Conservation (phyloP, 2,113 vertebrate species). For the Anoura caudifer region DNA sequence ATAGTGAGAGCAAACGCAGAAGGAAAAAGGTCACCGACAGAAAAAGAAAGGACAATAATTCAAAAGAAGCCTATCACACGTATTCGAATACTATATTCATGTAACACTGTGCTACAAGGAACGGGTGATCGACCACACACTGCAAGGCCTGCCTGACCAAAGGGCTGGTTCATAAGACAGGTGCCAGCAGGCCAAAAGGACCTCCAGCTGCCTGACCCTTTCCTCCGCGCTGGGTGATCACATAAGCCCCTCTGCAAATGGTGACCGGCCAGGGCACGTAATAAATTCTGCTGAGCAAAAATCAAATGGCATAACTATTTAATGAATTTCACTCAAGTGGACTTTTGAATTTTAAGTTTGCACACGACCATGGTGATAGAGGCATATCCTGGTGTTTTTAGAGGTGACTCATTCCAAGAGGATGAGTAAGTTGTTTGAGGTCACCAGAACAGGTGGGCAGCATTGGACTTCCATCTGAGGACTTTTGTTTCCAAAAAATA, state of each 20-base stretch:
- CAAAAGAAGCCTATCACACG: not conserved
- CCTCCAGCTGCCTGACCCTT: not conserved
- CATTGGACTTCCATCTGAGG: not conserved
- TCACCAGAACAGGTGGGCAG: not conserved
- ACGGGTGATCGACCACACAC: not conserved
- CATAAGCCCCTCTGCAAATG: not conserved
- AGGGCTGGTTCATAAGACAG: not conserved
- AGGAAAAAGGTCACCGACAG: not conserved
- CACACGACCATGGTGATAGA: not conserved
- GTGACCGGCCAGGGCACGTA: not conserved
- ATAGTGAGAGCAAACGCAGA: slow-evolving; percentile 2
- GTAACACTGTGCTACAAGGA: not conserved
- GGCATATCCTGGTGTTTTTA: not conserved
- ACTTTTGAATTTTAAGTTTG: not conserved
- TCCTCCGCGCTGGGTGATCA: not conserved
- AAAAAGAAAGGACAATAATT: not conserved
- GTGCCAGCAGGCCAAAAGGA: not conserved
- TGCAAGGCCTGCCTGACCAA: not conserved
- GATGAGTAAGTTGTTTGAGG: not conserved
- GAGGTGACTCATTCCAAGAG: not conserved
- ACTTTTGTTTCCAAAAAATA: not conserved
- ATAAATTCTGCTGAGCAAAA: not conserved
- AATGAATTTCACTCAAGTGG: not conserved
- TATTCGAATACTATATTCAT: not conserved
- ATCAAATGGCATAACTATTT: not conserved